Base-by-base conservation (phyloP, 53 echinoderm and acorn worm species). In the Hippasteria phrygiana region DNA sequence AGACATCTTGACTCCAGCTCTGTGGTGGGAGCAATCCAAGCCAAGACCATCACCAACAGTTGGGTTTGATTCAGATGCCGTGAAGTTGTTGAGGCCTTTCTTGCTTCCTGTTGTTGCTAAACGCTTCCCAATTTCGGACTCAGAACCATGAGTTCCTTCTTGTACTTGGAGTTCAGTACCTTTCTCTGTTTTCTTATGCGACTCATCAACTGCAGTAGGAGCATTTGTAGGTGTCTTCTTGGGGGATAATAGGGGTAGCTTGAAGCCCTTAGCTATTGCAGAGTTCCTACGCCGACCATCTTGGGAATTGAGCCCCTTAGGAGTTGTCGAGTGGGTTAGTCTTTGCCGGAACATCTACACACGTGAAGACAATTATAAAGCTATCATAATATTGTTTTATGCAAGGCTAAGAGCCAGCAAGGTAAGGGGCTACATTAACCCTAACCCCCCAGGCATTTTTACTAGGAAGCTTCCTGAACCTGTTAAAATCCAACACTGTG, bases 211-310 rank as follows among this genome's bases (percentile, higher is more conserved):
- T 1, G 14, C 13, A 75, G 2, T 29, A 0, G 22, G 26, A 38
- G 75, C 1, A 10, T 7, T 5, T 1, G 47, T 17, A 13, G 50
- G 47, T 7, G 45, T 41, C 41, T 31, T 22, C 63, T 46, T 82
- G 12, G 64, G 9, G 20, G 70, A 36, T n/a, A 36, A 22, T 2
- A 33, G 27, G 32, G 84, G 70, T 22, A 84, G 45, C 84, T 70
- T 84, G 71, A 84, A 47, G 24, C 9, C 34, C 35, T 84, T 84
- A 41, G 84, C 69, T 2, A n/a, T 36, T 47, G 84, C 18, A 5
- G 84, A 84, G 48, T 45, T 47, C 37, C 47, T 41, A 38, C 48
- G 48, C 67, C 28, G 36, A 47, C 70, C 38, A 12, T 84, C 70
- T 34, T 43, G 42, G 4, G 34, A 36, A 1, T 31, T 11, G 11